phyloP scores from a whole-genome alignment of 2,113 vertebrate genomes.

The Malurus elegans region DNA sequence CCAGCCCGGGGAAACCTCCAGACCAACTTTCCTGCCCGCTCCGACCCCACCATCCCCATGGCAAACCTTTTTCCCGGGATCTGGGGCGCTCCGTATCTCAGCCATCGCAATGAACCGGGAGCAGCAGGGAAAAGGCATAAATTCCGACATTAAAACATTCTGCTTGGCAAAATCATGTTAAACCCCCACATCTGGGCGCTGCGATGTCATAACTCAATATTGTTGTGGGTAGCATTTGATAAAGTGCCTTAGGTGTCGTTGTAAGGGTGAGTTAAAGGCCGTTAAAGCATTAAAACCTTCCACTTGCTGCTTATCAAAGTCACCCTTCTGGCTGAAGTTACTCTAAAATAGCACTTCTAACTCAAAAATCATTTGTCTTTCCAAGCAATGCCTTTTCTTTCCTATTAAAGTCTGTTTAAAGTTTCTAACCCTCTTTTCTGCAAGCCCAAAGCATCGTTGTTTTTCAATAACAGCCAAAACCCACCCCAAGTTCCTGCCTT shows the following conservation, averaged over 20 bases:
- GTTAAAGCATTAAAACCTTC: not conserved
- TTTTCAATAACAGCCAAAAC: not conserved
- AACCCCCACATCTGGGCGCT: not conserved
- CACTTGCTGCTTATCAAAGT: not conserved
- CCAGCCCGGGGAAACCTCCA: not conserved
- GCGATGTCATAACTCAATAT: not conserved
- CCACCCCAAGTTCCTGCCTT: not conserved
- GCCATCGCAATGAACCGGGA: accelerated
- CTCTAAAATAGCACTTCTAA: not conserved
- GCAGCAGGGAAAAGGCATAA: not conserved
- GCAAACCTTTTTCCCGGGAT: accelerated
- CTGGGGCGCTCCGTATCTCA: accelerated
- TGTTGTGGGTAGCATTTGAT: not conserved
- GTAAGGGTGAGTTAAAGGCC: not conserved
- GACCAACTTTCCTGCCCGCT: not conserved
- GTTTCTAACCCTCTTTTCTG: not conserved
- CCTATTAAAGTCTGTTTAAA: not conserved
- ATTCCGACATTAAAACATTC: not conserved
- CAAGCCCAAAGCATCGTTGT: accelerated
- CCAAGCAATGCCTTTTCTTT: not conserved
- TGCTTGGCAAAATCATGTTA: not conserved
- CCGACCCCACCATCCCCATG: accelerated
- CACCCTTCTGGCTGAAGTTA: not conserved
- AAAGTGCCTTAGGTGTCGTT: not conserved
- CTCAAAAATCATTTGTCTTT: not conserved